These are phyloP conservation scores for Alaudala cheleensis DNA, from an alignment of 2,113 vertebrate genomes.

Conservation along the genomic window DNA sequence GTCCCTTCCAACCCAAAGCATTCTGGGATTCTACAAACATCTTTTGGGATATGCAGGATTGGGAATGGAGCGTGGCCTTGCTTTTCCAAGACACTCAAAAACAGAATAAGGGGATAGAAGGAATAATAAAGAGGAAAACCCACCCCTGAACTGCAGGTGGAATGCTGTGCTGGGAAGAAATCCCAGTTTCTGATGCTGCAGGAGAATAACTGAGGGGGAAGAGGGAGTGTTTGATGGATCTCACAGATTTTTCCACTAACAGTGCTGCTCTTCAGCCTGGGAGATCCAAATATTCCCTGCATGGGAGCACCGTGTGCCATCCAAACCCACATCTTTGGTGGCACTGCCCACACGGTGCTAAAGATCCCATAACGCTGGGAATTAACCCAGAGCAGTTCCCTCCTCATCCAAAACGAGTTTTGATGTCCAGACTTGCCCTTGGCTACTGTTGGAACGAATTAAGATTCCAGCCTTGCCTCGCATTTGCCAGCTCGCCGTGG, in stretches of 20 bases:
- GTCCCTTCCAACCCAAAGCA: background rate
- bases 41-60: background rate
- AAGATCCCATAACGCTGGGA: background rate
- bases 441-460: conserved; percentile 24
- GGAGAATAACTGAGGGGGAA: background rate
- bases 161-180: background rate
- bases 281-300: background rate
- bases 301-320: background rate
- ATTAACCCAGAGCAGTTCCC: background rate
- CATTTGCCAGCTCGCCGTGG: background rate
- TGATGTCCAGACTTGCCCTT: conserved; percentile 22
- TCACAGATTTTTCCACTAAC: fast-evolving
- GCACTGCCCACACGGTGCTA: background rate
- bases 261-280: background rate
- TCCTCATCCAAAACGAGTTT: background rate
- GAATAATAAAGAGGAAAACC: background rate
- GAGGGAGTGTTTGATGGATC: fast-evolving
- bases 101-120: background rate
- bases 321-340: background rate
- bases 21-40: background rate
- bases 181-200: background rate
- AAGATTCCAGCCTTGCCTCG: background rate
- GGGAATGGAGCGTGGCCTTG: fast-evolving
- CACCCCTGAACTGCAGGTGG: background rate
- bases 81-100: background rate